Percentiles rank a stretch among this genome's conserved stretches.
These are phyloP conservation scores for Scaptomyza montana DNA, from an alignment of 1,140 invertebrate species.

Conservation along the genomic window DNA sequence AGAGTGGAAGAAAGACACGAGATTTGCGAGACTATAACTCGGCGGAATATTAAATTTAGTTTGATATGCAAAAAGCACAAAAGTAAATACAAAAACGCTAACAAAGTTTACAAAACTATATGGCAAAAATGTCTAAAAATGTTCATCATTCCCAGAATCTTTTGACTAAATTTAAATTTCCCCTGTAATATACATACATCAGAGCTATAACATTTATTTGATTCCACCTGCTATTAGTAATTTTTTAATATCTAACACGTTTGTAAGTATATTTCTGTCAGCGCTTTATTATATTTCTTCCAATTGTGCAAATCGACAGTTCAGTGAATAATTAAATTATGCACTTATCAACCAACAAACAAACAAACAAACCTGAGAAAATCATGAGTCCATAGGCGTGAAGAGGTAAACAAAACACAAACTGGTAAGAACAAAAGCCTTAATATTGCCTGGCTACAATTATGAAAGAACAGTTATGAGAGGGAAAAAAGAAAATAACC, in stretches of 20 bases:
- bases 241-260: not conserved
- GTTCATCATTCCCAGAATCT: too few species aligned
- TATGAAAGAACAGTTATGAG: conserved; percentile 21
- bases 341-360: conserved; percentile 15
- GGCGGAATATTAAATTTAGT: conserved; percentile 45
- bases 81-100: too few species aligned
- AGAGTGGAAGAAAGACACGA: conserved; percentile 9
- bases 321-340: conserved; percentile 47
- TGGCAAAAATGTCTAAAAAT: too few species aligned
- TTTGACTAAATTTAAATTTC: not conserved
- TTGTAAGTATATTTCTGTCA: conserved; percentile 31
- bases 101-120: too few species aligned
- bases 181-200: not conserved
- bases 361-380: conserved; percentile 1
- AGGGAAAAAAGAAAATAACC: conserved; percentile 40
- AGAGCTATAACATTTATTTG: not conserved
- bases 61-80: conserved; percentile 12
- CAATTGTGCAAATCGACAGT: conserved; percentile 37
- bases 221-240: not conserved
- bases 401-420: conserved; percentile 28
- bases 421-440: conserved; percentile 35
- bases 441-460: conserved; percentile 38
- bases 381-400: conserved; percentile 27
- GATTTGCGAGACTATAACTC: conserved; percentile 1
- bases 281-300: conserved; percentile 46